Conservation (phyloP, 2,113 vertebrate species). For the Mixornis gularis region DNA sequence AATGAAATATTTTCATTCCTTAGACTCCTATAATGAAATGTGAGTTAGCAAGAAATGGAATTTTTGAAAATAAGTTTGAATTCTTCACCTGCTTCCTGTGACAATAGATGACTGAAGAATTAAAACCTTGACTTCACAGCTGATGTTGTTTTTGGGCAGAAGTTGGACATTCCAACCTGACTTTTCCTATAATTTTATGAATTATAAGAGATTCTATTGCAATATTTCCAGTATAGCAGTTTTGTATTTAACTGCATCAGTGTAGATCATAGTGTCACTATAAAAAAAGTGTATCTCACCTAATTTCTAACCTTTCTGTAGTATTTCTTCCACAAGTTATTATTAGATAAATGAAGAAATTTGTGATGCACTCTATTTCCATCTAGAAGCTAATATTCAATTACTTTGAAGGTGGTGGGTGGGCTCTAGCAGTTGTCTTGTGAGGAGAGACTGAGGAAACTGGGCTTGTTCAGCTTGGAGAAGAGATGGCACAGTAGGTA, state of each 20-base stretch:
- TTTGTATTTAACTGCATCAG: background rate
- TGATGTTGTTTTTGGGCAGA: background rate
- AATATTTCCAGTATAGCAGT: background rate
- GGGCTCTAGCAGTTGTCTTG: background rate
- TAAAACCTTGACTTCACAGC: background rate
- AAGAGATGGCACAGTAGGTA: background rate
- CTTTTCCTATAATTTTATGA: background rate
- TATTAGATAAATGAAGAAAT: background rate
- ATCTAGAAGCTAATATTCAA: background rate
- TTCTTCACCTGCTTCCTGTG: background rate
- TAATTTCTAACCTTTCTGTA: background rate
- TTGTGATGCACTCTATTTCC: background rate
- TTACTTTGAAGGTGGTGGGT: background rate
- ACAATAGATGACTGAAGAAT: background rate
- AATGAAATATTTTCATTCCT: slow-evolving; percentile 13
- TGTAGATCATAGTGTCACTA: background rate
- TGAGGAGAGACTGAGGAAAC: background rate
- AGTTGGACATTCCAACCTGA: background rate
- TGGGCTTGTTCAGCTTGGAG: background rate
- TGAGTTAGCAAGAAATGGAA: background rate
- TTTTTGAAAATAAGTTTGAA: background rate
- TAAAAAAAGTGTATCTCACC: background rate
- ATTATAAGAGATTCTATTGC: background rate
- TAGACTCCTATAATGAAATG: slow-evolving; percentile 7
- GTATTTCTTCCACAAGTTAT: background rate